A percentile compares a stretch with the other conserved stretches of the same genome.
phyloP scores from a whole-genome alignment of 92 coral and sea anemone genomes.

The Siderastrea radians region DNA sequence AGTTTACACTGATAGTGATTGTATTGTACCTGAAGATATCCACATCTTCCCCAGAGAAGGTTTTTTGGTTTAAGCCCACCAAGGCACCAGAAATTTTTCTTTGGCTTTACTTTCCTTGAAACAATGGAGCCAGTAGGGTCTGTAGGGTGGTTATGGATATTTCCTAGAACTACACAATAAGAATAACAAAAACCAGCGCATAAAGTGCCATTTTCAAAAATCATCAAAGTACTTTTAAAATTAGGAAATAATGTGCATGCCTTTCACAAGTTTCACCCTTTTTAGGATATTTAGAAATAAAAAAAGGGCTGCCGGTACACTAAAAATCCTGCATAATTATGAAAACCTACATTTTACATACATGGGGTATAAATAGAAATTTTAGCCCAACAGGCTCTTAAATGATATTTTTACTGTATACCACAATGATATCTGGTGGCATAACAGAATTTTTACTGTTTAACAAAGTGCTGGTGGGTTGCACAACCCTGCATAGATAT shows the following conservation, averaged over 20 bases:
- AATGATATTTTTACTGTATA: conserved; percentile 23
- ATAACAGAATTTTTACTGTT: conserved; percentile 20
- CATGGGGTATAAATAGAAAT: conserved; percentile 11
- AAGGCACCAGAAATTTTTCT: conserved; percentile 23
- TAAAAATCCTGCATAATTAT: conserved; percentile 10
- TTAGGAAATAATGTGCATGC: conserved; percentile 5
- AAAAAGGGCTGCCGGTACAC: conserved; percentile 6
- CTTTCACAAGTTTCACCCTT: conserved; percentile 8
- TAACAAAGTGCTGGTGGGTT: conserved; percentile 30
- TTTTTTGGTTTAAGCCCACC: conserved; percentile 9
- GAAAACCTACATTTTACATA: conserved; percentile 12
- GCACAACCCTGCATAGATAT: conserved; percentile 21
- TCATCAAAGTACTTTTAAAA: conserved; percentile 10
- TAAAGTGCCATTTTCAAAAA: conserved; percentile 2
- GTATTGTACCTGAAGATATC: neutral
- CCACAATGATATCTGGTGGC: conserved; percentile 33
- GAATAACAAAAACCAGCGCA: neutral
- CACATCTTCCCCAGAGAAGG: neutral
- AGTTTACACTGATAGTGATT: conserved; percentile 22
- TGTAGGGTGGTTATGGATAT: conserved; percentile 29
- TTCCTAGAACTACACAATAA: conserved; percentile 10
- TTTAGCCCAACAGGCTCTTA: conserved; percentile 23
- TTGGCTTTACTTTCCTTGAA: conserved; percentile 23
- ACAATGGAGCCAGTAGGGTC: conserved; percentile 20
- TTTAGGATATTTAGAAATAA: neutral